Evolutionary conservation across 1,140 invertebrate species (phyloP).

Genomic region (Triops cancriformis): DNA sequence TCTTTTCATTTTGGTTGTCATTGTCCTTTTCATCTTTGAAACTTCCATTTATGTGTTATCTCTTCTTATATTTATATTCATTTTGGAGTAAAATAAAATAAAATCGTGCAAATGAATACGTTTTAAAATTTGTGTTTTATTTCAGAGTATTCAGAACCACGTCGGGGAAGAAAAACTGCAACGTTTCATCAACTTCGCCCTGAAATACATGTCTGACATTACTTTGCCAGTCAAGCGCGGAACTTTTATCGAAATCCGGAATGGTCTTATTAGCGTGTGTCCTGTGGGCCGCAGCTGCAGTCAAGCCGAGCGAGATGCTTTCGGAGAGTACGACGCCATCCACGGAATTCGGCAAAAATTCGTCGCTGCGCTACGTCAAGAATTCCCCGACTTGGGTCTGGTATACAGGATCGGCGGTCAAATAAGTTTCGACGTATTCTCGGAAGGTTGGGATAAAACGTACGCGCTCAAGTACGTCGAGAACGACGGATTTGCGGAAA

Average conservation of each 20-base stretch:
- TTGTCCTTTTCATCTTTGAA: no score
- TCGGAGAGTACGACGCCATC: constrained; percentile 73
- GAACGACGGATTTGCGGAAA: constrained; percentile 64
- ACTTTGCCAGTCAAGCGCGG: constrained; percentile 85
- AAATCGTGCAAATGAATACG: no score
- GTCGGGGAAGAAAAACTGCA: constrained; percentile 87
- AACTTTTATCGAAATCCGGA: constrained; percentile 90
- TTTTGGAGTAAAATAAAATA: no score
- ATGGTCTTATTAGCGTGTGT: constrained; percentile 90
- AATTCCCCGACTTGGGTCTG: constrained; percentile 71
- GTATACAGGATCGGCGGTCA: constrained; percentile 83
- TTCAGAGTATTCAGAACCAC: constrained; percentile 67
- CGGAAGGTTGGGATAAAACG: constrained; percentile 95
- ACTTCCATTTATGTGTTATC: no score
- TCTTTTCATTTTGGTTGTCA: no score
- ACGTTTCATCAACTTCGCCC: constrained; percentile 84
- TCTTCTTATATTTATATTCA: no score
- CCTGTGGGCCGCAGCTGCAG: constrained; percentile 88
- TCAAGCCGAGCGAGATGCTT: constrained; percentile 73
- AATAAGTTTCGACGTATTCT: constrained; percentile 97
- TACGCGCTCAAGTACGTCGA: constrained; percentile 78
- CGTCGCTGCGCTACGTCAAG: constrained; percentile 65
- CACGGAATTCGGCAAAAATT: constrained; percentile 77
- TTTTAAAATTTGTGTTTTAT: constrained; percentile 26
- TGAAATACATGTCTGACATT: constrained; percentile 80